Evolutionary conservation across 2,113 vertebrate genomes (phyloP).

Genomic region (Tetrao urogallus): DNA sequence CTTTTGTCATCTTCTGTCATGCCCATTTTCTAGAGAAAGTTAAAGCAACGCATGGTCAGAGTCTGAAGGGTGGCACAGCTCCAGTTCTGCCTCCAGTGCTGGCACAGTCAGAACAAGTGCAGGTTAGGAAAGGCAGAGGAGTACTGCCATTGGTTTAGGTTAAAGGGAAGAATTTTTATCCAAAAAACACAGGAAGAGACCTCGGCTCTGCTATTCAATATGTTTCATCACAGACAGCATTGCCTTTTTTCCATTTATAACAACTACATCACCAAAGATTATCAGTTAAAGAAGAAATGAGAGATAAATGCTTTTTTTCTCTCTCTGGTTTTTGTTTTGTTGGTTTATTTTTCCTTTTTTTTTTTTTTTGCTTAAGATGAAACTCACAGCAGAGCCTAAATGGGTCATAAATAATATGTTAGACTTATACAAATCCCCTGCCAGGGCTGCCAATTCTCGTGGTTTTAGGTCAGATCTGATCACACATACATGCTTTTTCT

Average conservation of each 20-base stretch:
- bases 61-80: not conserved
- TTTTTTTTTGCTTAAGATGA: not conserved
- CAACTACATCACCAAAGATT: not conserved
- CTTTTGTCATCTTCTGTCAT: slow-evolving; percentile 98
- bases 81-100: not conserved
- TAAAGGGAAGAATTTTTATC: not conserved
- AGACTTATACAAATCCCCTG: not conserved
- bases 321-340: not conserved
- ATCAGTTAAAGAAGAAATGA: not conserved
- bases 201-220: not conserved
- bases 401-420: not conserved
- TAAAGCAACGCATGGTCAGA: accelerated
- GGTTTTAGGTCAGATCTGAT: slow-evolving; percentile 14
- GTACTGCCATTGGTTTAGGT: not conserved
- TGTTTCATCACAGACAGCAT: not conserved
- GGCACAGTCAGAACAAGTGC: not conserved
- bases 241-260: not conserved
- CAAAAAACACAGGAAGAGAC: not conserved
- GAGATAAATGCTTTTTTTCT: not conserved
- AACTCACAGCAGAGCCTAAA: not conserved
- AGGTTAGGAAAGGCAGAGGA: not conserved
- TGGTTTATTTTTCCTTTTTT: not conserved
- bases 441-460: not conserved
- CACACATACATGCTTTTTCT: not conserved
- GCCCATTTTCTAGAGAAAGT: slow-evolving; percentile 89